Base-by-base conservation (phyloP, 2,888 invertebrate genomes). In the Microctonus brassicae region DNA sequence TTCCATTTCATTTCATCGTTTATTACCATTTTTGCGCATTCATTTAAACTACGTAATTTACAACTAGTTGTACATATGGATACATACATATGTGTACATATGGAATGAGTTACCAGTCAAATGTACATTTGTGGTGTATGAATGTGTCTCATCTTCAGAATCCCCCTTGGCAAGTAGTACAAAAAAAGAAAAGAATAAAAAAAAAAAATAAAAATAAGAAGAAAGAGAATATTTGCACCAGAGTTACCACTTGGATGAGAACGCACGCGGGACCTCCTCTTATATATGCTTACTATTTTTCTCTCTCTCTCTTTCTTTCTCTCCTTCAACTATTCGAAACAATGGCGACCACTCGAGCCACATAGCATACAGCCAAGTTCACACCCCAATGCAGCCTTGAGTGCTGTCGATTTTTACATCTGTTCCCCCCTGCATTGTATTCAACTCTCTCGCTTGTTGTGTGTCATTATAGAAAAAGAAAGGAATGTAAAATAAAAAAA, bases 331-430 rank as follows among this genome's bases (percentile, higher is more conserved):
- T 9, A 58, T n/a, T 58, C 29, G 29, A 58, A 58, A 58, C 58
- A 58, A 58, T 58, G 34, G 58, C 26, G 26, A 53, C 69, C 53
- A 62, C 62, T 63, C 36, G 62, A 69, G 69, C 53, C 26, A 34
- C 33, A 33, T 42, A 42, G 62, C 34, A 36, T 26, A 36, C 60
- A 52, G 60, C 68, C 29, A 52, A 52, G 63, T 62, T 64, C 64
- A 57, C 73, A 66, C 67, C 63, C 67, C 52, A 69, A 65, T 69
- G 60, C 47, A n/a, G 61, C 20, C 65, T 53, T 47, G 29, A 53
- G 66, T 66, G 9, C 33, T n/a, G 26, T 33, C 22, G 42, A 34
- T 61, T 69, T 69, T 60, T 53, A 60, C 69, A 68, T 63, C 63
- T 62, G 68, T 64, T 52, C 33, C 34, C n/a, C 47, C 34, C 61